Conservation (phyloP, 2,888 invertebrate genomes). For the Napeogenes sylphis region DNA sequence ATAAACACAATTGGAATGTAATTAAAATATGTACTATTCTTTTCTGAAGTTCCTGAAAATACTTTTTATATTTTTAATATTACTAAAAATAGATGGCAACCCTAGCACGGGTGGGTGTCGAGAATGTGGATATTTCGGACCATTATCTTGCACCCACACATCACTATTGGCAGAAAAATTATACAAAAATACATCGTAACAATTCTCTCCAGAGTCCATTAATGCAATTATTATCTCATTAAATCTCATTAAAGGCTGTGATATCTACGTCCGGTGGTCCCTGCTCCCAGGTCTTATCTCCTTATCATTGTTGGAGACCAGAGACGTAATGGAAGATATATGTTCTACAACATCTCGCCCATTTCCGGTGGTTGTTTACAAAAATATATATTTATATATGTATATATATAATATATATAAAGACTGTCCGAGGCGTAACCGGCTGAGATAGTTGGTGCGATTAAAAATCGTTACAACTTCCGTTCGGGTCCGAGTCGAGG, state of each 20-base stretch:
- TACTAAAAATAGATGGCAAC: too few species aligned
- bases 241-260: slow-evolving; percentile 15
- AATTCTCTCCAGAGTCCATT: slow-evolving; percentile 46
- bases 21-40: too few species aligned
- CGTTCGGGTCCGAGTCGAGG: slow-evolving; percentile 63
- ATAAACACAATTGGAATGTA: too few species aligned
- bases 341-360: slow-evolving; percentile 66
- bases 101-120: slow-evolving; percentile 48
- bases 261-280: slow-evolving; percentile 38
- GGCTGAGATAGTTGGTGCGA: slow-evolving; percentile 72
- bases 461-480: slow-evolving; percentile 78
- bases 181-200: slow-evolving; percentile 65
- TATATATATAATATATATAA: slow-evolving; percentile 48
- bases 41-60: too few species aligned
- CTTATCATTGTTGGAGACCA: slow-evolving; percentile 59
- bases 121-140: slow-evolving; percentile 67
- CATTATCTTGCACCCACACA: slow-evolving; percentile 68
- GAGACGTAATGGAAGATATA: slow-evolving; percentile 73
- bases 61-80: too few species aligned
- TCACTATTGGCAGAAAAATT: slow-evolving; percentile 67
- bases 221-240: slow-evolving; percentile 9
- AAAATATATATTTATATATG: slow-evolving; percentile 51
- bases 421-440: slow-evolving; percentile 64
- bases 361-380: slow-evolving; percentile 73
- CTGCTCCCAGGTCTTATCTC: slow-evolving; percentile 47